Evolutionary conservation across 2,113 vertebrate genomes (phyloP).

Genomic region (Sinosuthora webbiana): DNA sequence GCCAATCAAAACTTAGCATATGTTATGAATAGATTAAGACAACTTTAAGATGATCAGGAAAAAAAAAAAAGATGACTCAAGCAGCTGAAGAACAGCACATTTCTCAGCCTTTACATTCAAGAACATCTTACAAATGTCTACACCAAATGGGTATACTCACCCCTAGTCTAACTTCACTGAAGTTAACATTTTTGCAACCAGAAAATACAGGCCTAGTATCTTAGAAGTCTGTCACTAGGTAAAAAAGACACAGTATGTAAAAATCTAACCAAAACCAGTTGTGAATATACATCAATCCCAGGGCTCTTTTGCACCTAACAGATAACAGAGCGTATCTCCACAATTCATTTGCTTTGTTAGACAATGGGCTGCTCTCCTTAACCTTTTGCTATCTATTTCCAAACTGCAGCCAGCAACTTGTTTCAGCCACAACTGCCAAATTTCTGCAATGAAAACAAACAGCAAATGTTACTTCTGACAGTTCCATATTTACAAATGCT

Average conservation of each 20-base stretch:
- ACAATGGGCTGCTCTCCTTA: not conserved
- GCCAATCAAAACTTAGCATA: constrained; percentile 31
- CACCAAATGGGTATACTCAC: not conserved
- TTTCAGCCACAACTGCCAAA: not conserved
- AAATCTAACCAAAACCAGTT: not conserved
- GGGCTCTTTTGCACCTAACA: not conserved
- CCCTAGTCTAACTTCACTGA: constrained; percentile 60
- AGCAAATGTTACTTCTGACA: rapidly evolving
- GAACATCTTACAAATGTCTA: constrained; percentile 41
- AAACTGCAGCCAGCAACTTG: not conserved
- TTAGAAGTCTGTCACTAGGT: not conserved
- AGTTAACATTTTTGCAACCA: constrained; percentile 47
- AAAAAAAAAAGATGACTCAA: not conserved
- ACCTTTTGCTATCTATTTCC: not conserved
- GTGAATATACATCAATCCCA: not conserved
- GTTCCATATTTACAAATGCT: not conserved
- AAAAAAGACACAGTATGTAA: constrained; percentile 38
- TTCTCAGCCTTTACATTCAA: constrained; percentile 62
- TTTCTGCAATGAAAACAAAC: not conserved
- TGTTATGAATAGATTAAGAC: not conserved
- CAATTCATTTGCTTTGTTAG: not conserved
- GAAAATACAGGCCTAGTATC: constrained; percentile 14
- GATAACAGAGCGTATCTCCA: not conserved
- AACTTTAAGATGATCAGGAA: not conserved
- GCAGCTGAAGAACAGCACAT: constrained; percentile 15